Evolutionary conservation across 2,113 vertebrate species (phyloP).

Genomic region (Grantiella picta): DNA sequence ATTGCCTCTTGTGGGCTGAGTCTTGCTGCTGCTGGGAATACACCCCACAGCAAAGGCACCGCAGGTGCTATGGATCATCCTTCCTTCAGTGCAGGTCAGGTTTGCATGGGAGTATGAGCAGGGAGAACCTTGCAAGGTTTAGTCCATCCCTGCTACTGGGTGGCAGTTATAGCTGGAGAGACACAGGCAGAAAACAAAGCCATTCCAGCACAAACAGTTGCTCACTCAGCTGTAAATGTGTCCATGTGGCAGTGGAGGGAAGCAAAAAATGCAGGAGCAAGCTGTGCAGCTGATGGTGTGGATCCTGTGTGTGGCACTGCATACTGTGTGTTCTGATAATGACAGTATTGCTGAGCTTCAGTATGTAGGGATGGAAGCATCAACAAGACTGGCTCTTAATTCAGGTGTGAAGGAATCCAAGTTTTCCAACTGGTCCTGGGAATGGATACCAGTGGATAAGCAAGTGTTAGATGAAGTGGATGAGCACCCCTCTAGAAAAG

Average conservation of each 20-base stretch:
- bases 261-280: neutral
- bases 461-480: neutral
- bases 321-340: neutral
- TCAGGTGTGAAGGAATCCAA: accelerated
- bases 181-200: neutral
- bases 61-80: accelerated
- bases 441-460: neutral
- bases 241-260: neutral
- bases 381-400: neutral
- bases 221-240: neutral
- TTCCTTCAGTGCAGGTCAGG: neutral
- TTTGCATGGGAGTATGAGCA: neutral
- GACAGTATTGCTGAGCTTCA: neutral
- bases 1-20: neutral
- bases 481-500: neutral
- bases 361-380: neutral
- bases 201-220: neutral
- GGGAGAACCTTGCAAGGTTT: neutral
- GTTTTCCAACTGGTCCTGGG: neutral
- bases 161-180: neutral
- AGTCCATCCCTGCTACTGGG: neutral
- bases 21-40: neutral
- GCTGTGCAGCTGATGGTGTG: neutral
- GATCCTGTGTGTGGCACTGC: neutral
- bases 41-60: accelerated